Evolutionary conservation across 2,113 vertebrate species (phyloP).

Genomic region (Hypanus sabinus): DNA sequence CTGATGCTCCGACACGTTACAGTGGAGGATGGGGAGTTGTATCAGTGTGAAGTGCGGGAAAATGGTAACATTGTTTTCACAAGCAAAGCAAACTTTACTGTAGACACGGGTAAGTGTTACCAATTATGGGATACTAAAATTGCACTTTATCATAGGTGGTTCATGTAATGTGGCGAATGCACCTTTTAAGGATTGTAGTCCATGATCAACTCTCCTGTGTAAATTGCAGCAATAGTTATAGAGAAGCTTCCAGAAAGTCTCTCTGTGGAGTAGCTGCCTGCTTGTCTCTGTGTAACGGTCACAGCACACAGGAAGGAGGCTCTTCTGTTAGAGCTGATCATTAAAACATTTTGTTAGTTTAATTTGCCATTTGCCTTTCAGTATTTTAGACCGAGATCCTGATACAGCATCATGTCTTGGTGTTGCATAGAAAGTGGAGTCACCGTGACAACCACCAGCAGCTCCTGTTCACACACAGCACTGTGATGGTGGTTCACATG

Average conservation of each 20-base stretch:
- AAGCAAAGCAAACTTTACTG: not conserved
- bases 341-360: no score
- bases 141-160: not conserved
- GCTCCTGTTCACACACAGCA: not conserved
- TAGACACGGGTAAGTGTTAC: not conserved
- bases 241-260: no score
- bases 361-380: no score
- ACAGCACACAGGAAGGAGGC: no score
- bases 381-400: no score
- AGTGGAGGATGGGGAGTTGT: not conserved
- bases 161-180: no score
- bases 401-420: not conserved
- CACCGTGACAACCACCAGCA: not conserved
- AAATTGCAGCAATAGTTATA: no score
- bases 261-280: no score
- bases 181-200: no score
- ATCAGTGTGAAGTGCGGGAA: not conserved
- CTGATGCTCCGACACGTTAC: constrained; percentile 16
- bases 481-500: not conserved
- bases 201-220: no score
- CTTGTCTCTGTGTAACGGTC: no score
- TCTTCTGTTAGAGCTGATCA: no score
- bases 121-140: not conserved
- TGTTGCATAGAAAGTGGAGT: not conserved
- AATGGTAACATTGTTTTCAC: not conserved